phyloP scores from a whole-genome alignment of 2,888 invertebrate genomes.

The Opisthograptis luteolata region DNA sequence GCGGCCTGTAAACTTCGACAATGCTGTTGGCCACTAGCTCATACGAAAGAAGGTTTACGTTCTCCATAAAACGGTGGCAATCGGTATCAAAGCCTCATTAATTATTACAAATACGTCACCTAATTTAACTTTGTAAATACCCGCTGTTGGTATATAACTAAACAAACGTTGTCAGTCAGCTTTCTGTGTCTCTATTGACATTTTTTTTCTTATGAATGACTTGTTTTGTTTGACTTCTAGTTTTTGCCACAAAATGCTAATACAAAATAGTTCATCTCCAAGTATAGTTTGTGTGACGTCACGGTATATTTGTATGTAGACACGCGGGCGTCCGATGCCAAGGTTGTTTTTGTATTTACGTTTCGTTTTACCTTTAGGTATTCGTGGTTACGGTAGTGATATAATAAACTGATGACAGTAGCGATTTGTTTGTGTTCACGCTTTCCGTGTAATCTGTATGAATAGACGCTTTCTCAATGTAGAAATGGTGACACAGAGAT shows the following conservation, averaged over 20 bases:
- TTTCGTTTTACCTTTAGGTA: conserved; percentile 29
- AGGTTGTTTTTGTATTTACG: conserved; percentile 54
- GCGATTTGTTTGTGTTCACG: conserved; percentile 17
- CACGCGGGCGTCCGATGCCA: conserved; percentile 54
- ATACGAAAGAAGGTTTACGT: too few relatives aligned
- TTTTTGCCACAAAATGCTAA: conserved; percentile 22
- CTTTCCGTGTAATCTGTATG: conserved; percentile 21
- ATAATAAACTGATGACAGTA: conserved; percentile 17
- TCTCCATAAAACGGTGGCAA: too few relatives aligned
- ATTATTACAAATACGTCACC: too few relatives aligned
- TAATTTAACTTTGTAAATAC: too few relatives aligned
- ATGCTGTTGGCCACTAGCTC: too few relatives aligned
- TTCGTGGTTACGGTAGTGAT: conserved; percentile 6
- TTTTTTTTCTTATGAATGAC: too few relatives aligned
- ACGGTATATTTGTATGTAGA: conserved; percentile 48
- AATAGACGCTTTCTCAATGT: conserved; percentile 17
- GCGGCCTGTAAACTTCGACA: too few relatives aligned
- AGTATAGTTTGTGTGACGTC: conserved; percentile 48
- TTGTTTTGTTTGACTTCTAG: conserved; percentile 1
- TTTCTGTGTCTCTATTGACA: too few relatives aligned
- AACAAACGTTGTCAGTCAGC: too few relatives aligned
- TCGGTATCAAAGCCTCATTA: too few relatives aligned
- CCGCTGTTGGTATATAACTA: too few relatives aligned
- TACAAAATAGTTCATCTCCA: conserved; percentile 36
- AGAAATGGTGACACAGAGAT: conserved; percentile 5